Evolutionary conservation across 2,113 vertebrate genomes (phyloP), one percentile per base, ranked within the genome.

Genomic region (Aphelocoma coerulescens): DNA sequence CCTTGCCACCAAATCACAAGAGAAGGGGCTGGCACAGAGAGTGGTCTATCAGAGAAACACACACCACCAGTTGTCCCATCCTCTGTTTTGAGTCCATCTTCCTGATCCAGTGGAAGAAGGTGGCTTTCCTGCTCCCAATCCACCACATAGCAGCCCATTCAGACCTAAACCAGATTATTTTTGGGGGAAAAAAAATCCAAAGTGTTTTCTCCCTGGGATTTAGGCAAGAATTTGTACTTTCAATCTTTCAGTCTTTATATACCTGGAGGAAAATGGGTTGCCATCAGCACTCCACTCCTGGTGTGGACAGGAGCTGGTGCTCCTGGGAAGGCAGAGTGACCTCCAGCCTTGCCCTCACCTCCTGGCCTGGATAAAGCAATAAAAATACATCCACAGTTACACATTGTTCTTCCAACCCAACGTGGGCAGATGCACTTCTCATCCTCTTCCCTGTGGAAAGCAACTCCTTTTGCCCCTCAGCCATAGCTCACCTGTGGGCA

Each of bases 401-500:
- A 44, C 48, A 5, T 51, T 55, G 35, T 81, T 82, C 57, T 79
- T 91, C 61, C 69, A 86, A 8, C 37, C 41, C n/a, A 4, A 0
- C 1, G 19, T 58, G 27, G 30, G 41, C 44, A 89, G 65, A 46
- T 67, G 41, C 26, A 13, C 21, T 87, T 91, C 59, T 91, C 37
- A 21, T 84, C 69, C n/a, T 19, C 48, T 81, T 88, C 49, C 44
- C 73, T 66, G 33, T 83, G 54, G 57, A 76, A 85, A 79, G 58
- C 65, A 87, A 9, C 26, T 92, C 75, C 67, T 87, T 52, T 72
- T 89, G 41, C 91, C 61, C n/a, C 52, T 86, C 75, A 83, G 58
- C 82, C 26, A 8, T 15, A 46, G 37, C 61, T 95, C 80, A 67
- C 63, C 72, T 24, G 11, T 77, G 54, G 88, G 49, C 82, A 77